A percentile compares a stretch with the other conserved stretches of the same genome.
Evolutionary conservation across 2,888 invertebrate species (phyloP).

Genomic region (Troides helena): DNA sequence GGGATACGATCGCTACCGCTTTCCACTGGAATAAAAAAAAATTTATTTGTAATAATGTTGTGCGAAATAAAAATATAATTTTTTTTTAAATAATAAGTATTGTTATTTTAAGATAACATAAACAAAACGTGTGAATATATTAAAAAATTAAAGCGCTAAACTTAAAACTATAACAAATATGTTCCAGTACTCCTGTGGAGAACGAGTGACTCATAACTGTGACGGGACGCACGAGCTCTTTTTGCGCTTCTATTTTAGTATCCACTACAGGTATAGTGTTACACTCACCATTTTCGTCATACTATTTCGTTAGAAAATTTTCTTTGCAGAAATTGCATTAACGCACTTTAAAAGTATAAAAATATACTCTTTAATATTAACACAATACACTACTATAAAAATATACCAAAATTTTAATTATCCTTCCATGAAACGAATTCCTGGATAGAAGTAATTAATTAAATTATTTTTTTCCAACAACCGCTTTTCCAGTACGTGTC

Average conservation of each 20-base stretch:
- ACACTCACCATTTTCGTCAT: constrained; percentile 64
- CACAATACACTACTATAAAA: too few species aligned
- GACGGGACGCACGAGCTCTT: constrained; percentile 43
- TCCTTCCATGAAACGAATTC: not conserved
- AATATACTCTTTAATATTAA: not conserved
- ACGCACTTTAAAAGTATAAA: not conserved
- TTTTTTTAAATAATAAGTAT: not conserved
- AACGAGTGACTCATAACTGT: constrained; percentile 41
- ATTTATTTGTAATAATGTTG: constrained; percentile 29
- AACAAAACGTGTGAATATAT: not conserved
- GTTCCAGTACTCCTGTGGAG: constrained; percentile 29
- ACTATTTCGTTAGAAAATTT: not conserved
- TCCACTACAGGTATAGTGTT: constrained; percentile 64
- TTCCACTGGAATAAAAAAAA: constrained; percentile 81
- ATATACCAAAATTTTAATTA: not conserved
- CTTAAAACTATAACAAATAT: constrained; percentile 10
- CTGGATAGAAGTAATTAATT: not conserved
- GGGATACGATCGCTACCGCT: constrained; percentile 75
- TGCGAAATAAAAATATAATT: not conserved
- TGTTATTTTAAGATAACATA: not conserved
- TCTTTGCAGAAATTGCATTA: not conserved
- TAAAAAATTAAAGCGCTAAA: constrained; percentile 1
- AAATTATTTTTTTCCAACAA: not conserved
- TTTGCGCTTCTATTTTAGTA: constrained; percentile 42
- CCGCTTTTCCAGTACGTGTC: not conserved